Evolutionary conservation across 2,888 invertebrate species (phyloP), one percentile per base, ranked within the genome.

Genomic region (Sphinx pinastri): DNA sequence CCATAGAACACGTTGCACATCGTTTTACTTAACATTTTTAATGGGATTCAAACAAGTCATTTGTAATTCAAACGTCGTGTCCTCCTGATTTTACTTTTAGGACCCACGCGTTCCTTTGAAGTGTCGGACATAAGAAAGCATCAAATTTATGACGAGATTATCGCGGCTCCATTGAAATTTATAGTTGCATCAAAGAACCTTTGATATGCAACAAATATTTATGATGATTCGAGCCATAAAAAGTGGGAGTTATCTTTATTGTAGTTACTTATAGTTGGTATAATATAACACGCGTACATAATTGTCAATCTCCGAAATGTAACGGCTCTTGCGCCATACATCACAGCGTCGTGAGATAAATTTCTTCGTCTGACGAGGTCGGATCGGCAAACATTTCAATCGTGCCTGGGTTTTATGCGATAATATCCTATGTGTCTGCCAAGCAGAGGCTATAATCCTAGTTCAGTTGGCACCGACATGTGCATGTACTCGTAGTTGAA

Each of bases 401-500:
- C 47, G 63, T 25, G 49, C 13, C 63, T 63, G 49, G 49, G 63
- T 63, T 63, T 60, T 63, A 63, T 63, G 19, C 63, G 63, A 63
- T 63, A 63, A 63, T 63, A 63, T 63, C 19, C 49, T 13, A 60
- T 60, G 63, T 49, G 63, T 47, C 60, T 63, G 63, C 13, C 63
- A 63, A 63, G 63, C 63, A 63, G 63, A 49, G 63, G 49, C 63
- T 63, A 63, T 63, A 63, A 63, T 63, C 49, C 63, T 49, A 63
- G 63, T 63, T 63, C 19, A 49, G 49, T 63, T 63, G 63, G 63
- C 63, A 63, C 47, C 63, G 49, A 25, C 63, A 49, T 47, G 47
- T 19, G 49, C 63, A 63, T 63, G 47, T 38, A 38, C 38, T 38
- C 38, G 38, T 71, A 73, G 69, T 70, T 68, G 72, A 70, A 71